phyloP scores from a whole-genome alignment of 2,797 vertebrate species.

The Semotilus atromaculatus region DNA sequence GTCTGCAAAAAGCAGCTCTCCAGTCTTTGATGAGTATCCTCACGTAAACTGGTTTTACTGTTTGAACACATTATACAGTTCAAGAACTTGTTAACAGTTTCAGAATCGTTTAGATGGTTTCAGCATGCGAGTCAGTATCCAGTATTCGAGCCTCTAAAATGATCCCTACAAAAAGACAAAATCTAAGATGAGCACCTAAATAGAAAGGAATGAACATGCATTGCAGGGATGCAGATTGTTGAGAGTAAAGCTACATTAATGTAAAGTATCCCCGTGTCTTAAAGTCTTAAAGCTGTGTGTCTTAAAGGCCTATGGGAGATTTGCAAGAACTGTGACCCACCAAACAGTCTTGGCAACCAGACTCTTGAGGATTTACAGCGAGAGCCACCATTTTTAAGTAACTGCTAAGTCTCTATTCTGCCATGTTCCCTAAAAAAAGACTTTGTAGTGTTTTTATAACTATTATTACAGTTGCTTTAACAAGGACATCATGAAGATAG shows the following conservation, averaged over 20 bases:
- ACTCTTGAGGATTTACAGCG: slow-evolving; percentile 43
- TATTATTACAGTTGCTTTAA: background rate
- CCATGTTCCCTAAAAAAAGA: slow-evolving; percentile 38
- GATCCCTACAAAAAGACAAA: background rate
- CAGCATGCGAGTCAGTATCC: background rate
- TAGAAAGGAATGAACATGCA: background rate
- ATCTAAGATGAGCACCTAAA: background rate
- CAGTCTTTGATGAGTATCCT: background rate
- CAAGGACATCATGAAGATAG: background rate
- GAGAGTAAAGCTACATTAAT: slow-evolving; percentile 45
- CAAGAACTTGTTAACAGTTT: background rate
- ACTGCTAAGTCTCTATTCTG: slow-evolving; percentile 19
- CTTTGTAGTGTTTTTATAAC: background rate
- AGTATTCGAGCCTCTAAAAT: background rate
- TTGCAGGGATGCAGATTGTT: slow-evolving; percentile 37
- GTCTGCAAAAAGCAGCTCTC: background rate
- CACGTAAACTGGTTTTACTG: background rate
- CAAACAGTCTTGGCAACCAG: slow-evolving; percentile 55
- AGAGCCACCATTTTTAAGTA: slow-evolving; percentile 35
- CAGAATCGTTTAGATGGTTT: background rate
- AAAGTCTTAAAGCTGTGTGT: slow-evolving; percentile 67
- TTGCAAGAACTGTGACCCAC: slow-evolving; percentile 56
- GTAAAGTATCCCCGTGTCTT: slow-evolving; percentile 65
- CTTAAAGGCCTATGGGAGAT: slow-evolving; percentile 67
- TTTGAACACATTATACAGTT: background rate